phyloP scores from a whole-genome alignment of 2,797 vertebrate species.

The Mus minutoides region DNA sequence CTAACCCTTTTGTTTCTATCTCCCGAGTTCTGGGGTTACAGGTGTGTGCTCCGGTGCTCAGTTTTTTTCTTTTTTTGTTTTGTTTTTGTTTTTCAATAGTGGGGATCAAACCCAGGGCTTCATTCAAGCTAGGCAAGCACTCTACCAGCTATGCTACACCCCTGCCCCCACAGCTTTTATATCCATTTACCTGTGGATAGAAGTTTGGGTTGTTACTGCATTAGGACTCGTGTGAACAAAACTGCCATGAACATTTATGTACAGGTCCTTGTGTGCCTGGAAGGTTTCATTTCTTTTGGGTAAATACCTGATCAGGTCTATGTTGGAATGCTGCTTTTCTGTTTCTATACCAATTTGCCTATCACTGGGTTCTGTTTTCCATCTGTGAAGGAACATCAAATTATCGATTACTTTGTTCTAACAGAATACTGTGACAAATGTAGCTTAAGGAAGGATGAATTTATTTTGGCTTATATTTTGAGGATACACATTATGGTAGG shows the following conservation, averaged over 20 bases:
- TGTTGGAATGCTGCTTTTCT: background rate
- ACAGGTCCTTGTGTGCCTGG: background rate
- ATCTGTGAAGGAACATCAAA: background rate
- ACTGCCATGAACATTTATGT: background rate
- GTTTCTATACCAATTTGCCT: background rate
- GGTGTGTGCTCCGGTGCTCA: background rate
- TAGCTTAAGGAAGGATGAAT: background rate
- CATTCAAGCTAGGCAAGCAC: background rate
- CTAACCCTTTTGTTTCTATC: background rate
- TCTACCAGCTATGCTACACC: background rate
- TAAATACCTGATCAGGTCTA: background rate
- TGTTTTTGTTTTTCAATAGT: background rate
- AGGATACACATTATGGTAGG: background rate
- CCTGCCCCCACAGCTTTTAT: background rate
- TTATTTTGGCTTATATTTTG: background rate
- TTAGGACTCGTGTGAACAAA: background rate
- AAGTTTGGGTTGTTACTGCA: background rate
- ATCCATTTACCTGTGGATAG: background rate
- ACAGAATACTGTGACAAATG: background rate
- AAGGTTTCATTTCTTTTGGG: constrained; percentile 27
- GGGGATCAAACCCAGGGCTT: background rate
- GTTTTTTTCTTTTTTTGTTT: too few relatives aligned
- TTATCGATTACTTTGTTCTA: background rate
- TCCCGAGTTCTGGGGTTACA: background rate
- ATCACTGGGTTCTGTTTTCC: background rate